Evolutionary conservation across 2,113 vertebrate genomes (phyloP), one percentile per base, ranked within the genome.

Genomic region (Nestor notabilis): DNA sequence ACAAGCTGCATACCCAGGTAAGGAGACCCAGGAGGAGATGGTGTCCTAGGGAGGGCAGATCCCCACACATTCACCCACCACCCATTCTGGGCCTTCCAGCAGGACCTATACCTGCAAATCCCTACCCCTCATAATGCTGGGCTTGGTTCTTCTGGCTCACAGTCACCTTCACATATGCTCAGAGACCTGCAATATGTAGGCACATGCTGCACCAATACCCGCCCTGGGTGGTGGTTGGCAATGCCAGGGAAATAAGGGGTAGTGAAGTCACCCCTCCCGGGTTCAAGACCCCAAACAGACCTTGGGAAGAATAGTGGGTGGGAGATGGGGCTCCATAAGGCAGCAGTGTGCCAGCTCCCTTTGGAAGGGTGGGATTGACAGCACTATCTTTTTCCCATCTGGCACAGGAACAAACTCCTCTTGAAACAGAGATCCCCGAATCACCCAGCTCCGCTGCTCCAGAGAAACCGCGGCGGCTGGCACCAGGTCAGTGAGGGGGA

Each of bases 1-100:
- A 99, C 92, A 98, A 98, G 96, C 91, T 82, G 74, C 90, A 97
- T 63, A 87, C 87, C 28, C 98, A 98, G 98, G 99, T 99, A 95
- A 98, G 17, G 35, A 12, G 1, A 19, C 29, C 21, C 28, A 23
- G 33, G n/a, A 74, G 21, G 15, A 90, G 35, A 10, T 1, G 10
- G 35, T 25, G n/a, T 66, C 20, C 47, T 31, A 17, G 31, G 74
- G 24, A 85, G n/a, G 37, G 58, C 47, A 89, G 33, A 75, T 69
- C 13, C 46, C 13, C 13, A 89, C 20, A 11, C 16, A 9, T 2
- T 39, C 44, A 84, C 35, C 33, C 27, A 83, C 49, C 11, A 58
- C 39, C 27, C n/a, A 28, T 28, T 61, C 31, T 28, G 8, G 37
- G 4, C 21, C 28, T 77, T 74, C 21, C 53, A 83, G 49, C 19